Evolutionary conservation across 2,888 invertebrate species (phyloP), one percentile per base, ranked within the genome.

Genomic region (Caradrina clavipalpis): DNA sequence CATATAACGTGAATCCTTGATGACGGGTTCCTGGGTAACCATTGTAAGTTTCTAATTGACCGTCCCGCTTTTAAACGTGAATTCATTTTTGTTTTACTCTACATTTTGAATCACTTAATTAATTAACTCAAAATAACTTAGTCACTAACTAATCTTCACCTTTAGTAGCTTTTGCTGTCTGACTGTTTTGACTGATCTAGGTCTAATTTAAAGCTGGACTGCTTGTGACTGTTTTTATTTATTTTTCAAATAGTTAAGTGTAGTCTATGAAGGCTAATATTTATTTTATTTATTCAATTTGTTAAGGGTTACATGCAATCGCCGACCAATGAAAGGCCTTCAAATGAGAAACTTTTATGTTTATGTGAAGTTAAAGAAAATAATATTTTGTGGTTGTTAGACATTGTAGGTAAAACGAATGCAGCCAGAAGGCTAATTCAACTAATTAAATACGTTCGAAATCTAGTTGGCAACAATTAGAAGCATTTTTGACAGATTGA

Each of bases 1-100:
- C 57, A 65, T 82, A 82, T 72, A 78, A 75, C 71, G 72, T 76
- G 71, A 82, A 79, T 82, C 73, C 71, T 61, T 82, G 78, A 86
- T 81, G 74, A 76, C 75, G 58, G 67, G 65, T 66, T n/a, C 39
- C 21, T 51, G 61, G 63, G 42, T 57, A 50, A 51, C 71, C 65
- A 55, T 65, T 56, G 51, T 61, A 76, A 78, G 73, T 76, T 78
- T 54, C 42, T 74, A 80, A 83, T 83, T 76, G 73, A 58, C 61
- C 26, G 54, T 59, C 55, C 55, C 59, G 51, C 55, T 26, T 31
- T 55, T 67, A 2, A 50, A 31, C 15, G 35, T 53, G 51, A 68
- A 77, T 63, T 53, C 4, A 39, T 64, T 73, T 67, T 60, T 50
- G 58, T 53, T 31, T 31, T 5, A 21, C 17, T 39, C 11, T 15